Evolutionary conservation across 2,113 vertebrate genomes (phyloP).

Genomic region (Syngnathus typhle): DNA sequence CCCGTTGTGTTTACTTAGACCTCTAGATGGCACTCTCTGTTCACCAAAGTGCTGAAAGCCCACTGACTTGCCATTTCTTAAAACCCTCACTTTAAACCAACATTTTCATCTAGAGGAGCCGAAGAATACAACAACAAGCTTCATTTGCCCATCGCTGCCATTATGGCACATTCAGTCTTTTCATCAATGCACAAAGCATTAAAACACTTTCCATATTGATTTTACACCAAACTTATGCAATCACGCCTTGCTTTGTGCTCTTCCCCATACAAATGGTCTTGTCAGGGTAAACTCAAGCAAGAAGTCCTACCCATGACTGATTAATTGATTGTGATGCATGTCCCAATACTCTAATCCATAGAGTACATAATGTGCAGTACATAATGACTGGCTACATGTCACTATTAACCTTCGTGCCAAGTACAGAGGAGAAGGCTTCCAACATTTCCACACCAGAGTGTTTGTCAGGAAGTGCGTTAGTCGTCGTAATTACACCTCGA

Average conservation of each 20-base stretch:
- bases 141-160: no score
- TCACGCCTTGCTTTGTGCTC: neutral
- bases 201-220: neutral
- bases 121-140: no score
- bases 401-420: neutral
- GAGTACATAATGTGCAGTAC: neutral
- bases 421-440: neutral
- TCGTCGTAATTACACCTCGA: constrained; percentile 5
- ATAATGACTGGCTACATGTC: neutral
- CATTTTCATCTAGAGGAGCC: no score
- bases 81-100: no score
- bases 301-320: neutral
- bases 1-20: no score
- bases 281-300: neutral
- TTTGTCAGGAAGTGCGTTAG: neutral
- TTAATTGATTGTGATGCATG: neutral
- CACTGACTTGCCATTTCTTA: no score
- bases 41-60: no score
- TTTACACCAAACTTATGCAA: neutral
- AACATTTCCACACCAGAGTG: neutral
- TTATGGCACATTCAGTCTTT: neutral
- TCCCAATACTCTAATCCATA: neutral
- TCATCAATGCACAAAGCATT: neutral
- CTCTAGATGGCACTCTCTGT: no score
- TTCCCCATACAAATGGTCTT: neutral